Evolutionary conservation across 2,888 invertebrate genomes (phyloP).

Genomic region (Apodemia mormo): DNA sequence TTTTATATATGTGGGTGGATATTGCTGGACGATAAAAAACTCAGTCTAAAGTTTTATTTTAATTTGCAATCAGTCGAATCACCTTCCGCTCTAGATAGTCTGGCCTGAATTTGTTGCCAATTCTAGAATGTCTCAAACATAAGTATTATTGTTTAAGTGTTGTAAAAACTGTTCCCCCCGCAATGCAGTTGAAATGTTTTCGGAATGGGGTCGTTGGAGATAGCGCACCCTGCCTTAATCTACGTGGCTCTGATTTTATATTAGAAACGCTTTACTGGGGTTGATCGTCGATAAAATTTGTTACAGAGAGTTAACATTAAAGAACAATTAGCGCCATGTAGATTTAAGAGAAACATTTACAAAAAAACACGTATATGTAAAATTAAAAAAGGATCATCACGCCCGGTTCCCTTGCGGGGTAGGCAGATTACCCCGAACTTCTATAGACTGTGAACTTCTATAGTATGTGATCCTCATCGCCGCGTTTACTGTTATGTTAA

Average conservation of each 20-base stretch:
- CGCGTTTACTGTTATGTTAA: too few species aligned
- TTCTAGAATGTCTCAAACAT: not conserved
- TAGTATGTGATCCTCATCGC: too few species aligned
- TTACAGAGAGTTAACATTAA: too few species aligned
- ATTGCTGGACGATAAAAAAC: too few species aligned
- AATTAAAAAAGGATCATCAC: too few species aligned
- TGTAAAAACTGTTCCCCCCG: constrained; percentile 14
- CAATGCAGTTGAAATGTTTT: constrained; percentile 28
- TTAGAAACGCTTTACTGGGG: not conserved
- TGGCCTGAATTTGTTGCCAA: not conserved
- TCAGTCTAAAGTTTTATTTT: not conserved
- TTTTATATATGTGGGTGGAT: too few species aligned
- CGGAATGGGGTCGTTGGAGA: constrained; percentile 22
- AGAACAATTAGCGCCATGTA: too few species aligned
- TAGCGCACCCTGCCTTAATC: not conserved
- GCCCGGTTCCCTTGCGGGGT: too few species aligned
- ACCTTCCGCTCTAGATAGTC: not conserved
- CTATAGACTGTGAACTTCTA: too few species aligned
- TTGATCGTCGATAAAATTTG: not conserved
- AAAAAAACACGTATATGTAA: too few species aligned
- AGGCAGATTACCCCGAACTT: too few species aligned
- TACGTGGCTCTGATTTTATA: not conserved
- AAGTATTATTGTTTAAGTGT: not conserved
- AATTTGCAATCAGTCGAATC: not conserved
- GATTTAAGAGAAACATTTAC: too few species aligned